phyloP scores from a whole-genome alignment of 2,888 invertebrate species.

The Philereme vetulata region DNA sequence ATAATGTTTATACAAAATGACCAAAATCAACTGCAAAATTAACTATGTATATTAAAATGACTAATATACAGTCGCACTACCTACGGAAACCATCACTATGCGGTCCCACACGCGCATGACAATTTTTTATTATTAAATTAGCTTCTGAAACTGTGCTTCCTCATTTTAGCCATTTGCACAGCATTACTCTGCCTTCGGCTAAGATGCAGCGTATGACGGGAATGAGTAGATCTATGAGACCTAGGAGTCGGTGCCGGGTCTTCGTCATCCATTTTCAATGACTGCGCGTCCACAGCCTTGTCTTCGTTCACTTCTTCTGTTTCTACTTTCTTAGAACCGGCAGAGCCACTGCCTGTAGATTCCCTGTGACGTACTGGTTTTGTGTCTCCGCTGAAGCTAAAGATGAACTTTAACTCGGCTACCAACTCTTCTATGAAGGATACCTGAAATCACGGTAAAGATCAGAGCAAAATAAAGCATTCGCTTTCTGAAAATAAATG shows the following conservation, averaged over 20 bases:
- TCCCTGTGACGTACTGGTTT: conserved; percentile 86
- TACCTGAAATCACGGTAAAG: conserved; percentile 68
- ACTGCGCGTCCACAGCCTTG: conserved; percentile 47
- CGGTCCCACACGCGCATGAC: not conserved
- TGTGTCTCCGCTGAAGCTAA: conserved; percentile 87
- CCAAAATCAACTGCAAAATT: too few relatives aligned
- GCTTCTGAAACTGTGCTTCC: conserved; percentile 61
- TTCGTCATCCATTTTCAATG: conserved; percentile 48
- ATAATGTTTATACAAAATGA: too few relatives aligned
- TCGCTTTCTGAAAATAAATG: not conserved
- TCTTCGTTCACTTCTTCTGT: conserved; percentile 47
- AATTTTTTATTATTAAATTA: conserved; percentile 2
- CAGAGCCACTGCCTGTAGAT: conserved; percentile 62
- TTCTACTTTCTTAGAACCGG: conserved; percentile 55
- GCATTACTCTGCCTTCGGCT: conserved; percentile 75
- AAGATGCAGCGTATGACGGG: conserved; percentile 63
- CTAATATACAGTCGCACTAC: too few relatives aligned
- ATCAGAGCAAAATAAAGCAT: too few relatives aligned
- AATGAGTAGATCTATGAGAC: conserved; percentile 67
- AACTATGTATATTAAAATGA: too few relatives aligned
- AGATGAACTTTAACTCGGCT: conserved; percentile 89
- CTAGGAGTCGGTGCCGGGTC: conserved; percentile 62
- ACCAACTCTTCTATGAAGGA: conserved; percentile 86
- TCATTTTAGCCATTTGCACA: conserved; percentile 68
- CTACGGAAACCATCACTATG: too few relatives aligned